Conservation (phyloP, 1,140 invertebrate genomes). For the Zaprionus nigranus region DNA sequence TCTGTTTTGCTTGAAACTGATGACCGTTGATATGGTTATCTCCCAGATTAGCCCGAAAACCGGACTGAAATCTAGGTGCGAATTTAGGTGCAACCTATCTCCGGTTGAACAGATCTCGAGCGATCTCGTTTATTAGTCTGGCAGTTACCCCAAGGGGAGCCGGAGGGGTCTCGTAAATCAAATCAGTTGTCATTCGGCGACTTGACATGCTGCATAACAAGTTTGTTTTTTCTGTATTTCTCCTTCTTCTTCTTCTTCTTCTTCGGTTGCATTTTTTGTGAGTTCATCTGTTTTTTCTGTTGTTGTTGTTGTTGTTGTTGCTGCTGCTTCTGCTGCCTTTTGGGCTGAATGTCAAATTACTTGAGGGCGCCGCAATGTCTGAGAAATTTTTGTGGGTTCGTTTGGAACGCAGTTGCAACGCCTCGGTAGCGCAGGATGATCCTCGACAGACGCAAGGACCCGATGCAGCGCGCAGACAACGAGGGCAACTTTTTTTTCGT, state of each 20-base stretch:
- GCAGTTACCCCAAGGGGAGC: conserved; percentile 33
- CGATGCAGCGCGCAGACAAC: conserved; percentile 41
- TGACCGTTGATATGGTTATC: background rate
- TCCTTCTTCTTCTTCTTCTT: conserved; percentile 10
- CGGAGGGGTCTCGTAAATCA: conserved; percentile 67
- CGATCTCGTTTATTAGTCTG: background rate
- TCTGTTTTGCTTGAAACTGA: background rate
- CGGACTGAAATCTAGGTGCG: background rate
- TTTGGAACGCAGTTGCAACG: conserved; percentile 51
- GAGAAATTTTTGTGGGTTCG: conserved; percentile 77
- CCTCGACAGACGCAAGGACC: conserved; percentile 1
- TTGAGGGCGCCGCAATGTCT: conserved; percentile 79
- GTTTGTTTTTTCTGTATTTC: conserved; percentile 43
- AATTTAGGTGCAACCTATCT: background rate
- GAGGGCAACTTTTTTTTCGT: conserved; percentile 9
- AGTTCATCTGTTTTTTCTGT: conserved; percentile 26
- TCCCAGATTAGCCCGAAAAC: background rate
- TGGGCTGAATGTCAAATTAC: conserved; percentile 73
- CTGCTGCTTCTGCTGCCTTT: conserved; percentile 22
- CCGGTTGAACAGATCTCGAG: background rate
- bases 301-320: background rate
- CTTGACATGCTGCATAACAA: conserved; percentile 80
- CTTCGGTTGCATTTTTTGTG: conserved; percentile 38
- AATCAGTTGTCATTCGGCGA: conserved; percentile 64
- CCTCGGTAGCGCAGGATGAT: conserved; percentile 23